These are phyloP conservation scores for Grus americana DNA, from an alignment of 2,113 vertebrate genomes.

Conservation along the genomic window DNA sequence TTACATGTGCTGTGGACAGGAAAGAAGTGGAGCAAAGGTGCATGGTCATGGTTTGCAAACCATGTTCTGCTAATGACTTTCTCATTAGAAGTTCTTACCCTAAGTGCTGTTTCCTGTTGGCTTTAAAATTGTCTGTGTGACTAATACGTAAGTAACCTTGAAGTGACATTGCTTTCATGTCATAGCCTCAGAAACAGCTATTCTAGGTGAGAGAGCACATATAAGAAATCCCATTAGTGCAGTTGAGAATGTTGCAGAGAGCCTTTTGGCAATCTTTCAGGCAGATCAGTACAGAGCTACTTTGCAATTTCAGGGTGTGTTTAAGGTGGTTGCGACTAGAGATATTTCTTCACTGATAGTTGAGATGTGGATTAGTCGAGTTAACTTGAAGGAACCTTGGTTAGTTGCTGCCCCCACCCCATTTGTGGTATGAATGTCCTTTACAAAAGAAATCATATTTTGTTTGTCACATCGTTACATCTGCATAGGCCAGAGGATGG, in stretches of 20 bases:
- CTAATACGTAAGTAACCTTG: not conserved
- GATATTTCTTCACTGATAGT: not conserved
- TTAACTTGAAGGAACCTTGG: not conserved
- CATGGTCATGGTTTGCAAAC: not conserved
- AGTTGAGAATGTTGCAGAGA: not conserved
- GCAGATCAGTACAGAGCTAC: not conserved
- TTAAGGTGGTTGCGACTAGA: not conserved
- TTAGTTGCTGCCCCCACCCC: not conserved
- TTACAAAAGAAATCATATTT: accelerated
- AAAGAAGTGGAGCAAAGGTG: not conserved
- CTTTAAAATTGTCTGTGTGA: not conserved
- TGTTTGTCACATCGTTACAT: not conserved
- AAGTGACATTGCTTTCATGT: not conserved
- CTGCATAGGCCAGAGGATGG: not conserved
- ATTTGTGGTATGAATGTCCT: not conserved
- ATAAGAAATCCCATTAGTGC: not conserved
- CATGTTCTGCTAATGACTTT: conserved; percentile 2
- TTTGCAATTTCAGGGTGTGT: not conserved
- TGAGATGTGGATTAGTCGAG: not conserved
- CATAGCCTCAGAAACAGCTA: not conserved
- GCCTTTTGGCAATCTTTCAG: not conserved
- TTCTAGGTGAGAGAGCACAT: not conserved
- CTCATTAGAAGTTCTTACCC: not conserved
- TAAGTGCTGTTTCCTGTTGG: not conserved
- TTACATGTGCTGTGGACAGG: not conserved